Percentiles rank a stretch among this genome's conserved stretches.
These are phyloP conservation scores for Acronicta aceris DNA, from an alignment of 2,888 invertebrate genomes.

Conservation along the genomic window DNA sequence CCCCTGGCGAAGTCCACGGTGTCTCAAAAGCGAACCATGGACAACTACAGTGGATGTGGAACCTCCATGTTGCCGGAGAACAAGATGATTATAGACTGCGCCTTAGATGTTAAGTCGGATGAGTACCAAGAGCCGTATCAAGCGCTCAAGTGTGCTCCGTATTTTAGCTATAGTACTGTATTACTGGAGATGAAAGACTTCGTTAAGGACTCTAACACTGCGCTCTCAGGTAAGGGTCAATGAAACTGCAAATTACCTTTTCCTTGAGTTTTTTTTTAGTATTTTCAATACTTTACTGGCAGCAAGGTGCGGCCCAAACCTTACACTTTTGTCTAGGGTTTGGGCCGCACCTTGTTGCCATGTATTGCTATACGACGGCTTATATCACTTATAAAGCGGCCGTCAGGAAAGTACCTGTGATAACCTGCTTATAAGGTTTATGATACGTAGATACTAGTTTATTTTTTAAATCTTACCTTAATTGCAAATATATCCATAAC, in stretches of 20 bases:
- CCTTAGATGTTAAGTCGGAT: constrained; percentile 91
- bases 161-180: constrained; percentile 93
- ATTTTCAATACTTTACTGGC: too few relatives aligned
- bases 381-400: too few relatives aligned
- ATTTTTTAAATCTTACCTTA: too few relatives aligned
- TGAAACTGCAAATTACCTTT: background rate
- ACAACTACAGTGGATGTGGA: constrained; percentile 89
- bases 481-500: too few relatives aligned
- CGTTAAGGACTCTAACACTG: constrained; percentile 83
- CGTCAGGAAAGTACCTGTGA: too few relatives aligned
- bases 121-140: constrained; percentile 95
- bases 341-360: too few relatives aligned
- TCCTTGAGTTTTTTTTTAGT: too few relatives aligned
- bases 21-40: constrained; percentile 84
- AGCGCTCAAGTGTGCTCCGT: constrained; percentile 93
- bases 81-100: constrained; percentile 88
- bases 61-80: constrained; percentile 87
- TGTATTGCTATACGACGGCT: too few relatives aligned
- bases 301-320: too few relatives aligned
- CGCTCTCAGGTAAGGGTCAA: constrained; percentile 75
- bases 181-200: constrained; percentile 93
- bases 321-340: too few relatives aligned
- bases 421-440: too few relatives aligned
- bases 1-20: constrained; percentile 88
- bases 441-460: too few relatives aligned